Conservation (phyloP, 2,797 vertebrate genomes). For the Tarsius wallacei region DNA sequence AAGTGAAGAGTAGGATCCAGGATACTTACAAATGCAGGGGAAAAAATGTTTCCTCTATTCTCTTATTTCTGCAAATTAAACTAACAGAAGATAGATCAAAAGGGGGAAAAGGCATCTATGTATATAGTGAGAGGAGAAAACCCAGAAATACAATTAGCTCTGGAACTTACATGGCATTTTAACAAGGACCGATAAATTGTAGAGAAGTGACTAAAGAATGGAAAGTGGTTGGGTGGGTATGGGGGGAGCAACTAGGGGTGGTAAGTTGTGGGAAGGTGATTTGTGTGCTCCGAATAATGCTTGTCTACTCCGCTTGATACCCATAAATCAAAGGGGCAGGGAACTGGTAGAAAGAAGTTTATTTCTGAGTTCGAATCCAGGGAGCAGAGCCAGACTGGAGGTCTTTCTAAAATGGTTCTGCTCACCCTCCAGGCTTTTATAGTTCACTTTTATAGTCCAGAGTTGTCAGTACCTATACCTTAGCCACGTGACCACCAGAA, state of each 20-base stretch:
- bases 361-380: no score
- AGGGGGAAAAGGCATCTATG: not conserved
- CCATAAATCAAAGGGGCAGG: no score
- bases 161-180: not conserved
- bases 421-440: no score
- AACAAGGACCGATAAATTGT: not conserved
- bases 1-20: not conserved
- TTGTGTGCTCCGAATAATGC: no score
- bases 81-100: not conserved
- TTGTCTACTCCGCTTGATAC: no score
- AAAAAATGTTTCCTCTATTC: not conserved
- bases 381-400: no score
- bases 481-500: no score
- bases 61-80: not conserved
- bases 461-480: no score
- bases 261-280: not conserved
- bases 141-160: not conserved
- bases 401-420: no score
- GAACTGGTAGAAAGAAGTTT: no score
- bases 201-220: not conserved
- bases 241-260: no score
- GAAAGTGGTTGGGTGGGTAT: not conserved
- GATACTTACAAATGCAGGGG: not conserved
- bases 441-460: no score
- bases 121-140: not conserved